Conservation (phyloP, 2,113 vertebrate species). For the Smithornis capensis region DNA sequence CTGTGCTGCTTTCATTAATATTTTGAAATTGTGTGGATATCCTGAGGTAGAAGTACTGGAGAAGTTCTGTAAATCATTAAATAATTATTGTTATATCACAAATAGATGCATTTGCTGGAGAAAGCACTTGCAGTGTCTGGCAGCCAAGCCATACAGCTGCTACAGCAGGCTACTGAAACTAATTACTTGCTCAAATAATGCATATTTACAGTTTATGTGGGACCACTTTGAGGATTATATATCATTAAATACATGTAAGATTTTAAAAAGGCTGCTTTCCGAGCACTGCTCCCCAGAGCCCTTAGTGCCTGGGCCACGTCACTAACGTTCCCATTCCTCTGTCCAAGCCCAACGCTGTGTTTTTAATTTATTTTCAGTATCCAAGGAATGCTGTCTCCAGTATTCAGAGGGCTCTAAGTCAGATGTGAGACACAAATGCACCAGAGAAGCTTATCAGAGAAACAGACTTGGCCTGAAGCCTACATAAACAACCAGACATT, state of each 20-base stretch:
- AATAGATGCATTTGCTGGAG: background rate
- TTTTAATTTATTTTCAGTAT: conserved; percentile 86
- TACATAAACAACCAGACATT: conserved; percentile 59
- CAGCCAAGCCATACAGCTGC: conserved; percentile 13
- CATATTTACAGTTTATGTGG: conserved; percentile 6
- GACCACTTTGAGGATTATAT: conserved; percentile 24
- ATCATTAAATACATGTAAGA: conserved; percentile 2
- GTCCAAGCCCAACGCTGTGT: conserved; percentile 80
- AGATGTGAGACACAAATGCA: conserved; percentile 73
- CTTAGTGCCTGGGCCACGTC: conserved; percentile 32
- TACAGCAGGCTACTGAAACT: conserved; percentile 29
- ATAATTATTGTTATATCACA: background rate
- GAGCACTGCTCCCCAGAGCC: conserved; percentile 33
- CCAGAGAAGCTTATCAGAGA: conserved; percentile 77
- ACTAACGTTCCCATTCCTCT: conserved; percentile 57
- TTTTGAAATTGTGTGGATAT: background rate
- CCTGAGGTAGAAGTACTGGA: background rate
- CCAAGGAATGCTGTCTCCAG: conserved; percentile 81
- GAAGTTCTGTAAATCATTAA: background rate
- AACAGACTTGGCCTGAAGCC: conserved; percentile 58
- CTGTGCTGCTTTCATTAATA: background rate
- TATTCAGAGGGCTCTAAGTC: conserved; percentile 75
- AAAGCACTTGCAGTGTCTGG: conserved; percentile 1
- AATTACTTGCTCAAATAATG: conserved; percentile 35
- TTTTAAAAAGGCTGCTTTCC: conserved; percentile 22